These are phyloP conservation scores for Colinus virginianus DNA, from an alignment of 2,113 vertebrate genomes.

Conservation along the genomic window DNA sequence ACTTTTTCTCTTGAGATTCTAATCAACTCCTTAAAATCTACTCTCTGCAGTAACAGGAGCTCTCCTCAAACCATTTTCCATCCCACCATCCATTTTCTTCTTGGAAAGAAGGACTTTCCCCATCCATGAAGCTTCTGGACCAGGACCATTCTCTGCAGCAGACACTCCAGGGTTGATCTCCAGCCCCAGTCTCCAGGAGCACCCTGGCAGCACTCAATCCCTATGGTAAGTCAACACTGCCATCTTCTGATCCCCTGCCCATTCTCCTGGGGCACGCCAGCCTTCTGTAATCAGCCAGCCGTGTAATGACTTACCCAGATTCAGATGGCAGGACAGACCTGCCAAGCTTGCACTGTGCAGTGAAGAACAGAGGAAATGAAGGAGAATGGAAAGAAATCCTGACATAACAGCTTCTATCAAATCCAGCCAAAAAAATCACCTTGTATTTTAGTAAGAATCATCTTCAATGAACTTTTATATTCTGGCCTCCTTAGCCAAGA, in stretches of 20 bases:
- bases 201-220: neutral
- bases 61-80: neutral
- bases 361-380: neutral
- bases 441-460: neutral
- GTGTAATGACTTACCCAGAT: neutral
- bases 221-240: slow-evolving; percentile 1
- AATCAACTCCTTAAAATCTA: neutral
- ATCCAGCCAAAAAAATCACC: neutral
- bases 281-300: neutral
- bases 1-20: neutral
- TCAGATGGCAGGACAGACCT: neutral
- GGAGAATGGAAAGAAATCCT: neutral
- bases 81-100: neutral
- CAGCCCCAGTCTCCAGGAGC: neutral
- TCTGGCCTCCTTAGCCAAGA: neutral
- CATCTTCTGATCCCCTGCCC: slow-evolving; percentile 14
- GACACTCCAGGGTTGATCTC: neutral
- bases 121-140: neutral
- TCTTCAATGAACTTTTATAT: neutral
- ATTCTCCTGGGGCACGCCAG: neutral
- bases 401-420: neutral
- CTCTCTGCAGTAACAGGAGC: neutral
- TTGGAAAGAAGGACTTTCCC: neutral
- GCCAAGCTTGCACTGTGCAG: fast-evolving
- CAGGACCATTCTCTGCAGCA: neutral